Conservation (phyloP, 2,797 vertebrate genomes). For the Hyperoplus immaculatus region DNA sequence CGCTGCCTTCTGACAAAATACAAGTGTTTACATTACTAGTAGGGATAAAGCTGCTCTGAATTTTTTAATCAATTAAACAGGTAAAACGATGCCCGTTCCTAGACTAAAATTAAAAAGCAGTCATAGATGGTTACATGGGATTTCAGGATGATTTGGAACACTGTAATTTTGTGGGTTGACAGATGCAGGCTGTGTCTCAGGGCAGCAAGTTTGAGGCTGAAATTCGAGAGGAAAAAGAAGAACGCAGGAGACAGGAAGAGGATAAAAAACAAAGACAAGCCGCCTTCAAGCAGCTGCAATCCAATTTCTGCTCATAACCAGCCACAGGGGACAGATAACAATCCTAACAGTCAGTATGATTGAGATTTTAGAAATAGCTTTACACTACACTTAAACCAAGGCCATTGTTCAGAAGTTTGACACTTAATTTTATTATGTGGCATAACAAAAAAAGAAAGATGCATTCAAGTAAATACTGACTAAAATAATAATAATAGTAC, state of each 20-base stretch:
- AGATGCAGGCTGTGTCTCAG: constrained; percentile 91
- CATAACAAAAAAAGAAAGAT: constrained; percentile 24
- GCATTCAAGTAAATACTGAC: constrained; percentile 9
- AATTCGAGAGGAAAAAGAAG: constrained; percentile 94
- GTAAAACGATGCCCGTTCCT: not conserved
- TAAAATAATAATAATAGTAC: constrained; percentile 43
- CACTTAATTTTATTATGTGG: constrained; percentile 22
- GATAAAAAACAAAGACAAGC: constrained; percentile 91
- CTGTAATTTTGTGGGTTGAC: constrained; percentile 48
- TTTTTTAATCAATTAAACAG: not conserved
- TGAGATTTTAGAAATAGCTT: constrained; percentile 37
- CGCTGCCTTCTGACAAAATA: not conserved
- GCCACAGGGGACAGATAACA: not conserved
- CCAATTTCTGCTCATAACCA: constrained; percentile 87
- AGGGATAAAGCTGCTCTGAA: not conserved
- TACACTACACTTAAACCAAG: constrained; percentile 19
- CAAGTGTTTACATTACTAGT: not conserved
- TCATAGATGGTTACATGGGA: not conserved
- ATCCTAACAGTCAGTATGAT: constrained; percentile 14
- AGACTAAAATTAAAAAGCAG: not conserved
- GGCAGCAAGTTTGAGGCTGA: constrained; percentile 95
- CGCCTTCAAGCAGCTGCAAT: constrained; percentile 94
- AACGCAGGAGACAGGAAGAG: constrained; percentile 89
- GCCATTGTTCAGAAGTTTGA: constrained; percentile 28
- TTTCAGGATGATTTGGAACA: not conserved